phyloP scores from a whole-genome alignment of 1,140 invertebrate genomes.

The Microplitis mediator region DNA sequence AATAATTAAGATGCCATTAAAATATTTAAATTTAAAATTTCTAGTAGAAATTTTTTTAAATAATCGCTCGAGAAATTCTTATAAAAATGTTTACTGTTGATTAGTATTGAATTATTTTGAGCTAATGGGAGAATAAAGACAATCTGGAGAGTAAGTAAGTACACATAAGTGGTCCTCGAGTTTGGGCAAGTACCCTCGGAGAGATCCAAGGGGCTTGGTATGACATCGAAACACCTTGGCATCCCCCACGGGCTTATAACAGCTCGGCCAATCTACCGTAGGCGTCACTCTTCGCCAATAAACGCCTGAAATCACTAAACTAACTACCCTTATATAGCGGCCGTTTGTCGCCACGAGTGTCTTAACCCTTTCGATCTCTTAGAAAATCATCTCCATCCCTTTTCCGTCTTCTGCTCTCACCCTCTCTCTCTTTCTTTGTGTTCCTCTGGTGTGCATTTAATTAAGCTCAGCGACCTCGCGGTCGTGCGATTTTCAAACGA shows the following conservation, averaged over 20 bases:
- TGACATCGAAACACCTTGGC: slow-evolving; percentile 48
- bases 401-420: too few species aligned
- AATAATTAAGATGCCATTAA: too few species aligned
- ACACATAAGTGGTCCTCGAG: slow-evolving; percentile 26
- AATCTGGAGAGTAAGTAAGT: neutral
- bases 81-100: too few species aligned
- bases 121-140: too few species aligned
- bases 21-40: too few species aligned
- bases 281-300: slow-evolving; percentile 50
- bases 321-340: slow-evolving; percentile 38
- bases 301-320: slow-evolving; percentile 55
- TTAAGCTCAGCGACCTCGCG: slow-evolving; percentile 33
- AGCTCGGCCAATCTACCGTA: slow-evolving; percentile 51
- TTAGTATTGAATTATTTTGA: too few species aligned
- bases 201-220: neutral
- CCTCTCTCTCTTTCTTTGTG: too few species aligned
- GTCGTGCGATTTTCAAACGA: too few species aligned
- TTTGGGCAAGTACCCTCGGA: neutral
- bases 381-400: too few species aligned
- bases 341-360: neutral
- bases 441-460: slow-evolving; percentile 42
- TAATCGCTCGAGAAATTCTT: too few species aligned
- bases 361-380: neutral
- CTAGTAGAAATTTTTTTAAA: too few species aligned
- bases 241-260: slow-evolving; percentile 41